Evolutionary conservation across 1,140 invertebrate genomes (phyloP), one percentile per base, ranked within the genome.

Genomic region (Drosophila asahinai): DNA sequence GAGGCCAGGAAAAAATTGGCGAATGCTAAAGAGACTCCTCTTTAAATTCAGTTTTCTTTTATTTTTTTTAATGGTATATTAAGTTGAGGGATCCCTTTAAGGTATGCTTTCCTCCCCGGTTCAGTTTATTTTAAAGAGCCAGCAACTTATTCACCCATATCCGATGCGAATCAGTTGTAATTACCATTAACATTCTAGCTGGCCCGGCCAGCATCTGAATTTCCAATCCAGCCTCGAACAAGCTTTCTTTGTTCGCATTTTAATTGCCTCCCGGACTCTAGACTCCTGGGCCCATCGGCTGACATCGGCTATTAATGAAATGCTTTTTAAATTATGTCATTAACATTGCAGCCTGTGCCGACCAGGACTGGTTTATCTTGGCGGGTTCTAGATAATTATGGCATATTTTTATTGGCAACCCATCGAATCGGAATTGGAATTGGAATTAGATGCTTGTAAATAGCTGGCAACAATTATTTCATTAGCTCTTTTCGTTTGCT

Each of bases 271-370:
- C 42, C 8, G 33, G 33, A 11, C 25, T 30, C 38, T 33, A 55
- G 58, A 40, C 61, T 54, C 55, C 58, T 47, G 59, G 71, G 55
- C 52, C 67, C 43, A 57, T 8, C 54, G 36, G 2, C 67, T 51
- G 54, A 19, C 61, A 86, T 64, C 75, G 84, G 64, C 81, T 81
- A 83, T 86, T 86, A 79, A 89, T 89, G 77, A 83, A 87, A 83
- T 73, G 77, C 83, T 86, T 83, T 86, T 83, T 77, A 83, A 84
- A 87, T 87, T 87, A 87, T 87, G 83, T 89, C 83, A 87, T 87
- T 87, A 87, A 87, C 84, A 87, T 87, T 87, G 83, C 83, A 67
- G 74, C 76, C 78, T 61, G 80, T 62, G 62, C 67, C 61, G 58
- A 11, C 49, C 49, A 68, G 49, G 84, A 89, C 83, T 81, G 81